A percentile compares a stretch with the other conserved stretches of the same genome.
Evolutionary conservation across 2,113 vertebrate genomes (phyloP).

Genomic region (Takifugu flavidus): DNA sequence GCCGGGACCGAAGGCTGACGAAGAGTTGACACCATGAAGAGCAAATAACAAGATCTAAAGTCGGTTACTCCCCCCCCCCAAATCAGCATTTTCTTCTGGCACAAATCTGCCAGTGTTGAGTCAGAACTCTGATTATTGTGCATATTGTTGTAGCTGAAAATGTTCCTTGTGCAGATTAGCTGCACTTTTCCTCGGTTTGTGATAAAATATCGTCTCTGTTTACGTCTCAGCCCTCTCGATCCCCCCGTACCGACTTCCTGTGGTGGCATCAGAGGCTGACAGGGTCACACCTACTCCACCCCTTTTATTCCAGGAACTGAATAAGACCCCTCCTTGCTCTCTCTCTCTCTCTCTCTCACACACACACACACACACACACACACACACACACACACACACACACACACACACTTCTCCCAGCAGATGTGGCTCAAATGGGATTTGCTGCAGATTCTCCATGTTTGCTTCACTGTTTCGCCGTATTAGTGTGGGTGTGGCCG

Average conservation of each 20-base stretch:
- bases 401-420: conserved; percentile 21
- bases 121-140: no score
- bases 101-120: no score
- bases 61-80: no score
- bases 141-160: no score
- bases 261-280: conserved; percentile 58
- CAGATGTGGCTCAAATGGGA: conserved; percentile 56
- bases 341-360: conserved; percentile 10
- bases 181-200: no score
- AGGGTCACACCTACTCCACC: conserved; percentile 76
- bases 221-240: conserved; percentile 23
- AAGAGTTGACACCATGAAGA: no score
- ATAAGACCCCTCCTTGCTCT: conserved; percentile 26
- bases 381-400: conserved; percentile 27
- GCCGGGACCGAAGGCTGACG: no score
- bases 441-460: conserved; percentile 39
- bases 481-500: conserved; percentile 17
- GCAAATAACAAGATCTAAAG: no score
- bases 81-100: no score
- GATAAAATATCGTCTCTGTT: background rate
- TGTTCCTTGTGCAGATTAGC: no score
- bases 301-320: conserved; percentile 68
- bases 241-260: conserved; percentile 68
- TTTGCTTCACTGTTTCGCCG: conserved; percentile 12
- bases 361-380: conserved; percentile 14